Percentiles rank a stretch among this genome's conserved stretches.
phyloP scores from a whole-genome alignment of 2,888 invertebrate species.

The Lordiphosa andalusiaca region DNA sequence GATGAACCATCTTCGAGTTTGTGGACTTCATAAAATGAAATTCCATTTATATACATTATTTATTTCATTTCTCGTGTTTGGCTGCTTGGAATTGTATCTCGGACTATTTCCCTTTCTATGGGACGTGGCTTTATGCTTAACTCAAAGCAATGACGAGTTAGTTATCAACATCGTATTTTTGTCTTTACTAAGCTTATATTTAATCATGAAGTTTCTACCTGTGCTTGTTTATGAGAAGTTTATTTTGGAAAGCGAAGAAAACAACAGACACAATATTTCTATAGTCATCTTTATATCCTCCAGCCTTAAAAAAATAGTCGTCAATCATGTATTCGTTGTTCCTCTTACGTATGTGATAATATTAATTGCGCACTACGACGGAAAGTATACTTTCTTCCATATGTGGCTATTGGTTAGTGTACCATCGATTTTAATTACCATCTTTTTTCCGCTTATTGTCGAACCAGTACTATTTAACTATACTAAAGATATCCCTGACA shows the following conservation, averaged over 20 bases:
- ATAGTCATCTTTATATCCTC: neutral
- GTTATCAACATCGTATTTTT: slow-evolving; percentile 4
- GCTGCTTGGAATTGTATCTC: slow-evolving; percentile 10
- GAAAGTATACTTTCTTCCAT: neutral
- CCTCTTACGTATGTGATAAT: slow-evolving; percentile 4
- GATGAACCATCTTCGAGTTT: neutral
- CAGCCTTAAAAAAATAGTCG: neutral
- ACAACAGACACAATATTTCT: neutral
- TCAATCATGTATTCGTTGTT: slow-evolving; percentile 9
- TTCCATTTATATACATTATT: slow-evolving; percentile 5
- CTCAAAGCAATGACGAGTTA: slow-evolving; percentile 1
- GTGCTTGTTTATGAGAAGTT: slow-evolving; percentile 12
- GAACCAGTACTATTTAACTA: slow-evolving; percentile 8
- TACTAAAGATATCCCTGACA: neutral
- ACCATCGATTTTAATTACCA: neutral
- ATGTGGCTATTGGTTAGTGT: slow-evolving; percentile 5
- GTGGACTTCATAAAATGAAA: slow-evolving; percentile 2
- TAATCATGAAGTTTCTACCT: slow-evolving; percentile 4
- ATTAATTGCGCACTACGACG: neutral
- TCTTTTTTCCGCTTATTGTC: neutral
- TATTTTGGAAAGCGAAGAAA: slow-evolving; percentile 12
- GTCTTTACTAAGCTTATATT: slow-evolving; percentile 4
- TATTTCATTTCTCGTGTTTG: neutral
- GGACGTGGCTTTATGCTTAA: slow-evolving; percentile 8
- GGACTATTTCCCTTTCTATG: slow-evolving; percentile 10